Conservation (phyloP, 2,797 vertebrate species). For the Sus cebifrons region DNA sequence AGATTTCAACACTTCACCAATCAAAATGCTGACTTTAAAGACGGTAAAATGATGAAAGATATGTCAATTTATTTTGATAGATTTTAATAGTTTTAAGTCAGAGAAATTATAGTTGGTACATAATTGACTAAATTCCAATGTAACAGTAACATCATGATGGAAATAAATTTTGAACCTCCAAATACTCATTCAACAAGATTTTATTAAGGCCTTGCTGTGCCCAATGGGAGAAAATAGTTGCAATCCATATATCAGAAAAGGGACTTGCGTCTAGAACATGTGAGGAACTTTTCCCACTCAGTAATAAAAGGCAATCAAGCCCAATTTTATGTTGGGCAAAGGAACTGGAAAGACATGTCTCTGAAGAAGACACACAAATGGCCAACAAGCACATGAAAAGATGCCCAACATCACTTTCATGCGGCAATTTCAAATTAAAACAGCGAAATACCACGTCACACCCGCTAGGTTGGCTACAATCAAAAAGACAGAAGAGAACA, state of each 20-base stretch:
- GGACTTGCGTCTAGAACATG: neutral
- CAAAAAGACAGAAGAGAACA: neutral
- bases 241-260: neutral
- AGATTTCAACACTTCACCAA: neutral
- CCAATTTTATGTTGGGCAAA: neutral
- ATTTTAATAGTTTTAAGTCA: conserved; percentile 60
- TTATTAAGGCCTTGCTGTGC: neutral
- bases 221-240: conserved; percentile 42
- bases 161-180: conserved; percentile 58
- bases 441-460: neutral
- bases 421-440: neutral
- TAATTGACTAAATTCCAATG: conserved; percentile 17
- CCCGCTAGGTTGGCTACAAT: neutral
- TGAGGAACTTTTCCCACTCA: neutral
- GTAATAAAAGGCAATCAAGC: neutral
- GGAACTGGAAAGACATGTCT: neutral
- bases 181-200: conserved; percentile 48
- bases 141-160: neutral
- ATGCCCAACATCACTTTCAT: neutral
- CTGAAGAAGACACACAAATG: neutral
- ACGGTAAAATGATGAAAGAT: conserved; percentile 16
- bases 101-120: conserved; percentile 12
- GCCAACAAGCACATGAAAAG: neutral
- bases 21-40: conserved; percentile 32
- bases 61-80: conserved; percentile 11